Base-by-base conservation (phyloP, 2,888 invertebrate genomes). In the Oscheius sp. region DNA sequence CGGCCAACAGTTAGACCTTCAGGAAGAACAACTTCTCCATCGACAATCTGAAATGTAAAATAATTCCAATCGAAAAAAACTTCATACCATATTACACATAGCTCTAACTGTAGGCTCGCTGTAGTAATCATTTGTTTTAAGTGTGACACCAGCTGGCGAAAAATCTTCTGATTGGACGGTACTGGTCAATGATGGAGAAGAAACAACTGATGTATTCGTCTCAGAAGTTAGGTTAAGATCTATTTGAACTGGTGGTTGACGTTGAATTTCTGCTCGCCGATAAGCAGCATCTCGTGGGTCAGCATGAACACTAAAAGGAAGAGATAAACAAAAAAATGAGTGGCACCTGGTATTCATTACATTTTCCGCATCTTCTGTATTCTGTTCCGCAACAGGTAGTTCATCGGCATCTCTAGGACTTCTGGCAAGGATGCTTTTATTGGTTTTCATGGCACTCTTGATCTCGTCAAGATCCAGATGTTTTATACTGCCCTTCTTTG, bases 91-190 rank as follows among this genome's bases (percentile, higher is more conserved):
- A 12, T 86, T 84, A 2, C 82, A 92, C 84, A 99, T 91, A 80
- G 95, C 93, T 52, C 94, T 93, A 73, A 96, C 88, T 0, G 93
- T 90, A 0, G 98, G 98, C 76, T 95, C 92, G 0, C 95, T 95
- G 89, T 95, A 98, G 89, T 98, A 98, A 6, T 95, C 96, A 91
- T 92, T 86, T 0, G 63, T 35, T 27, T 43, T 56, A 1, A 72
- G 55, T 0, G 64, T 53, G 16, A 72, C 55, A 21, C 72, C 72
- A 45, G 56, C 72, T 18, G 23, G 52, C 2, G 21, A 9, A 27
- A 16, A 25, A 9, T 29, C 58, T 29, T 27, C 35, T 13, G 18
- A 6, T 41, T 6, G 21, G 18, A 45, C 43, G 16, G 41, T 35
- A 1, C 43, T 41, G 23, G 18, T 18, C 13, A 25, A 55, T 12